Percentiles rank a stretch among this genome's conserved stretches.
phyloP scores from a whole-genome alignment of 1,140 invertebrate genomes.

The Grapholita molesta region DNA sequence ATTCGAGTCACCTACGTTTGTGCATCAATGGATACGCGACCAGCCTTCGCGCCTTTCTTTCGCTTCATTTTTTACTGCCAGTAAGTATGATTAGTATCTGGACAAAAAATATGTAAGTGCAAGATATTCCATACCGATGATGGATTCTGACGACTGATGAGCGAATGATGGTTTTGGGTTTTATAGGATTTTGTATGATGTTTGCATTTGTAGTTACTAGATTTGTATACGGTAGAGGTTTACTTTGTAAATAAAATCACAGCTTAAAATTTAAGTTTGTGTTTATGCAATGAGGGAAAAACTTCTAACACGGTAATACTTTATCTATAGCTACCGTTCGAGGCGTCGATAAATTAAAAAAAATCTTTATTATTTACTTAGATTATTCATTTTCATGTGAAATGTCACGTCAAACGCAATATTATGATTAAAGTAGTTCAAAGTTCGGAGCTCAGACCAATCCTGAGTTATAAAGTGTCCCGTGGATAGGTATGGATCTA shows the following conservation, averaged over 20 bases:
- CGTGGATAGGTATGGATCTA: not conserved
- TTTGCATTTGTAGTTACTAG: too few relatives aligned
- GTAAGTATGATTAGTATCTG: constrained; percentile 13
- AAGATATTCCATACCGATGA: not conserved
- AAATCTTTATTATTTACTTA: not conserved
- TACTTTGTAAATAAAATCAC: too few relatives aligned
- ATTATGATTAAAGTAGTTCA: not conserved
- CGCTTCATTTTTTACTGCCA: constrained; percentile 12
- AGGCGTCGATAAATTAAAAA: too few relatives aligned
- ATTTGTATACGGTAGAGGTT: too few relatives aligned
- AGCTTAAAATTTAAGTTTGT: too few relatives aligned
- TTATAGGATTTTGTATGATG: not conserved
- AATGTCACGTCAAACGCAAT: not conserved
- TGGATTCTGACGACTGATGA: not conserved
- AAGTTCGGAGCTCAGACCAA: not conserved
- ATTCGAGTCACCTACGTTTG: not conserved
- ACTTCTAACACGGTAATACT: too few relatives aligned
- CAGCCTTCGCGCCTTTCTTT: constrained; percentile 17
- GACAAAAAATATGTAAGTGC: constrained; percentile 1
- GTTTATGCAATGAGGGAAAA: too few relatives aligned
- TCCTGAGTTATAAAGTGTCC: not conserved
- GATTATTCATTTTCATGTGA: not conserved
- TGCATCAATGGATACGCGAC: constrained; percentile 29
- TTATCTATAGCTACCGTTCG: too few relatives aligned
- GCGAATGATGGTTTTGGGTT: not conserved